Evolutionary conservation across 2,797 vertebrate genomes (phyloP).

Genomic region (Linurgus olivaceus): DNA sequence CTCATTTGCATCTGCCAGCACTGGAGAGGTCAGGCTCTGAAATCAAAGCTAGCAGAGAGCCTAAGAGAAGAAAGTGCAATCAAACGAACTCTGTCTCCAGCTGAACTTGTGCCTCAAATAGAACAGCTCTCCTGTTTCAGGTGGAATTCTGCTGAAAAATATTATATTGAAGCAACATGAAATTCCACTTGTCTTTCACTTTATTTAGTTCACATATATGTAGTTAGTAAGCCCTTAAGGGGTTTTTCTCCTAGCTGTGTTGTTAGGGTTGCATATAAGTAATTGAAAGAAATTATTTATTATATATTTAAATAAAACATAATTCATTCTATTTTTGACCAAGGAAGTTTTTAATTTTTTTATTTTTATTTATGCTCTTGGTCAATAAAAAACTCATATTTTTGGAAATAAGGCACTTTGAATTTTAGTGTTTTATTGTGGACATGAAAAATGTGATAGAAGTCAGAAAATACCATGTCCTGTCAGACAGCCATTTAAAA

Average conservation of each 20-base stretch:
- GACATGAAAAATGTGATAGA: not conserved
- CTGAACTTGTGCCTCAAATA: fast-evolving
- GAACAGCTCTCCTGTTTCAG: not conserved
- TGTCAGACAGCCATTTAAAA: not conserved
- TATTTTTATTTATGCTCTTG: not conserved
- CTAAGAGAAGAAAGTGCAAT: not conserved
- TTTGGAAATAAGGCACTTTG: not conserved
- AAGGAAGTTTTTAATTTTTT: not conserved
- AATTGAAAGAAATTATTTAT: not conserved
- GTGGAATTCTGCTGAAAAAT: not conserved
- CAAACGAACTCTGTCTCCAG: not conserved
- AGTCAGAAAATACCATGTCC: not conserved
- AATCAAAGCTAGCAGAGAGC: not conserved
- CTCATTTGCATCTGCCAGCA: not conserved
- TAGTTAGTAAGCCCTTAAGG: not conserved
- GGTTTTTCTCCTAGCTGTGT: not conserved
- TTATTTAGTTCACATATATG: not conserved
- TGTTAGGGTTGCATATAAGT: not conserved
- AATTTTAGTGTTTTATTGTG: not conserved
- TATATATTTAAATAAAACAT: not conserved
- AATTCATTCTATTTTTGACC: not conserved
- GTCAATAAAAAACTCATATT: not conserved
- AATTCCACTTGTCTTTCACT: not conserved
- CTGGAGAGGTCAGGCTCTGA: not conserved
- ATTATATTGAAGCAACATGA: not conserved